A percentile compares a stretch with the other conserved stretches of the same genome.
These are phyloP conservation scores for Crocidura indochinensis DNA, from an alignment of 2,797 vertebrate genomes.

Conservation along the genomic window DNA sequence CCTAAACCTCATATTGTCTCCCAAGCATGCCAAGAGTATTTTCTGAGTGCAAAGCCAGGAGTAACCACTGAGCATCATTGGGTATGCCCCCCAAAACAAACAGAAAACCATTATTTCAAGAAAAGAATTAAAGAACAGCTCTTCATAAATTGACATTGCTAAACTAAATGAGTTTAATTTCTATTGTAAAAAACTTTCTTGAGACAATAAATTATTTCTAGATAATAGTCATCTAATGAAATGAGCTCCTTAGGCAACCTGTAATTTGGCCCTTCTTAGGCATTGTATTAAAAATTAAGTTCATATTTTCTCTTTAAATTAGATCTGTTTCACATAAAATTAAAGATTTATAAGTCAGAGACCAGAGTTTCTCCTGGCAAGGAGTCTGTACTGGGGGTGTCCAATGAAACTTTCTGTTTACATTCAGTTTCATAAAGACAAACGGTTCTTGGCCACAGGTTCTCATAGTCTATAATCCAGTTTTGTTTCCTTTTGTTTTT, in stretches of 20 bases:
- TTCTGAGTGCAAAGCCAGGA: too few relatives aligned
- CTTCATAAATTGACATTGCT: slow-evolving; percentile 4
- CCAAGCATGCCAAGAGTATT: too few relatives aligned
- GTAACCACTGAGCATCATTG: too few relatives aligned
- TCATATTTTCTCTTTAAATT: slow-evolving; percentile 21
- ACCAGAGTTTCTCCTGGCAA: background rate
- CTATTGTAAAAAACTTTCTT: background rate
- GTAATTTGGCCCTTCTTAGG: background rate
- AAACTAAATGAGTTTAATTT: background rate
- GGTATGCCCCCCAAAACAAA: too few relatives aligned
- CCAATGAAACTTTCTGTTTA: background rate
- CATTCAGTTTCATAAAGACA: background rate
- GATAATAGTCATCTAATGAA: background rate
- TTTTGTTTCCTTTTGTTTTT: background rate
- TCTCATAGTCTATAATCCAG: background rate
- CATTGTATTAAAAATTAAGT: slow-evolving; percentile 21
- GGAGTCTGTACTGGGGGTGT: background rate
- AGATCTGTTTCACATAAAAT: background rate
- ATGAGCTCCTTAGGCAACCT: background rate
- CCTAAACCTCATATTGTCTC: too few relatives aligned
- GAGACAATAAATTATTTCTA: slow-evolving; percentile 7
- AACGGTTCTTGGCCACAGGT: background rate
- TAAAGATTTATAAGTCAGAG: background rate
- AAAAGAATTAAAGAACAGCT: background rate
- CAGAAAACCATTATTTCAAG: slow-evolving; percentile 47